phyloP scores from a whole-genome alignment of 1,140 invertebrate genomes.

The Drosophila lowei region DNA sequence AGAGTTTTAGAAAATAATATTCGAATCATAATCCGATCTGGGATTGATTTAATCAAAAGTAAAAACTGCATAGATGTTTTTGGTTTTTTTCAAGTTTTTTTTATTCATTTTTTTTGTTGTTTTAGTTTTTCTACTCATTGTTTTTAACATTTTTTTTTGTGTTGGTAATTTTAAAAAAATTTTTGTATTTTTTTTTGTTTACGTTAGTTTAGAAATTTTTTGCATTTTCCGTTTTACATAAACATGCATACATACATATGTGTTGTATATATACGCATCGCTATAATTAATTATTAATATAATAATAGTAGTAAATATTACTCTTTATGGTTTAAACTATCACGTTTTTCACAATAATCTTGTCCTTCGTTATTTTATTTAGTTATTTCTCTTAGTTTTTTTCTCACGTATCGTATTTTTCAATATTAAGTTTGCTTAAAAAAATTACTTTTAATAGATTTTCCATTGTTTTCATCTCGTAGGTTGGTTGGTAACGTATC shows the following conservation, averaged over 20 bases:
- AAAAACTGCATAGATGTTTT: constrained; percentile 3
- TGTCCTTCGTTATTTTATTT: constrained; percentile 50
- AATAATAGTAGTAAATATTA: constrained; percentile 82
- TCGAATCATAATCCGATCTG: too few relatives aligned
- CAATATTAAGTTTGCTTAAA: constrained; percentile 76
- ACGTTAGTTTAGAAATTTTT: constrained; percentile 75
- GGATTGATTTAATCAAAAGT: too few relatives aligned
- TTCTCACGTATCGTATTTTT: constrained; percentile 54
- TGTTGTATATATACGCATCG: constrained; percentile 52
- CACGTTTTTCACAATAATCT: constrained; percentile 79
- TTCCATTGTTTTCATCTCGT: constrained; percentile 59
- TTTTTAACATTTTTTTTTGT: constrained; percentile 80
- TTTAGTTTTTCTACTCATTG: constrained; percentile 81
- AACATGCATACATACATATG: constrained; percentile 1
- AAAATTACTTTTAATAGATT: constrained; percentile 61
- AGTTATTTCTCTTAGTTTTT: constrained; percentile 47
- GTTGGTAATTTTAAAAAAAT: constrained; percentile 71
- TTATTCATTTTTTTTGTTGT: constrained; percentile 78
- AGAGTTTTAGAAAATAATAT: too few relatives aligned
- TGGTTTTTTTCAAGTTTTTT: constrained; percentile 76
- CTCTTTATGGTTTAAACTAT: constrained; percentile 81
- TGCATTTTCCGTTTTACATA: constrained; percentile 50
- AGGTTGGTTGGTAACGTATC: constrained; percentile 40
- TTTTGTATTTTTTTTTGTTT: constrained; percentile 57
- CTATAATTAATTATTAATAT: constrained; percentile 81